A percentile compares a stretch with the other conserved stretches of the same genome.
Evolutionary conservation across 2,888 invertebrate genomes (phyloP).

Genomic region (Epiblema foenella): DNA sequence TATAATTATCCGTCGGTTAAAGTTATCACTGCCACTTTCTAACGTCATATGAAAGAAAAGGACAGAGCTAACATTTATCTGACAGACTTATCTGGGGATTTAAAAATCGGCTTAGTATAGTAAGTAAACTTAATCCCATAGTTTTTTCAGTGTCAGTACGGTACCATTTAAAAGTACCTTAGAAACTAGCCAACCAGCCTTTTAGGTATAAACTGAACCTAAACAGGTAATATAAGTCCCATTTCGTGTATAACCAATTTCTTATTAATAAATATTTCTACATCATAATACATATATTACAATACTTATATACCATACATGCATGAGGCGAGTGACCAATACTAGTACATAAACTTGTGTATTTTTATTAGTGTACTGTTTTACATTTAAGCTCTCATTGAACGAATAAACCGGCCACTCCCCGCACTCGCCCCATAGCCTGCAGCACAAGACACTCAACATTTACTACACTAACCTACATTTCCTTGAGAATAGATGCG

Average conservation of each 20-base stretch:
- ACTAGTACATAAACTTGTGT: background rate
- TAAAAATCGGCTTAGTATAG: too few relatives aligned
- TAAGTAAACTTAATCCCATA: background rate
- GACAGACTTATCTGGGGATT: too few relatives aligned
- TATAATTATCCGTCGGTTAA: too few relatives aligned
- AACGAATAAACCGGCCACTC: background rate
- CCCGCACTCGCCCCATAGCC: background rate
- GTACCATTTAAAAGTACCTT: too few relatives aligned
- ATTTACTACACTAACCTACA: constrained; percentile 57
- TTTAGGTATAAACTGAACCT: background rate
- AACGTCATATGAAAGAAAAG: too few relatives aligned
- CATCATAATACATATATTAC: constrained; percentile 19
- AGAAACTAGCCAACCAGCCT: background rate
- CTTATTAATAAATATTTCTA: constrained; percentile 23
- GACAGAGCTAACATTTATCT: too few relatives aligned
- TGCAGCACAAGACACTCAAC: background rate
- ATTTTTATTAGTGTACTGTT: background rate
- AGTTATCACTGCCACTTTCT: too few relatives aligned
- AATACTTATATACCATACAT: constrained; percentile 17
- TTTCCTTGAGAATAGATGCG: constrained; percentile 67
- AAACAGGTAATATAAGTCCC: background rate
- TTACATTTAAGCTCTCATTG: background rate
- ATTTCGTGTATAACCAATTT: constrained; percentile 11
- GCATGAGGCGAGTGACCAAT: background rate
- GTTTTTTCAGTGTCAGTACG: too few relatives aligned